A percentile compares a stretch with the other conserved stretches of the same genome.
Evolutionary conservation across 2,797 vertebrate species (phyloP).

Genomic region (Esox lucius): DNA sequence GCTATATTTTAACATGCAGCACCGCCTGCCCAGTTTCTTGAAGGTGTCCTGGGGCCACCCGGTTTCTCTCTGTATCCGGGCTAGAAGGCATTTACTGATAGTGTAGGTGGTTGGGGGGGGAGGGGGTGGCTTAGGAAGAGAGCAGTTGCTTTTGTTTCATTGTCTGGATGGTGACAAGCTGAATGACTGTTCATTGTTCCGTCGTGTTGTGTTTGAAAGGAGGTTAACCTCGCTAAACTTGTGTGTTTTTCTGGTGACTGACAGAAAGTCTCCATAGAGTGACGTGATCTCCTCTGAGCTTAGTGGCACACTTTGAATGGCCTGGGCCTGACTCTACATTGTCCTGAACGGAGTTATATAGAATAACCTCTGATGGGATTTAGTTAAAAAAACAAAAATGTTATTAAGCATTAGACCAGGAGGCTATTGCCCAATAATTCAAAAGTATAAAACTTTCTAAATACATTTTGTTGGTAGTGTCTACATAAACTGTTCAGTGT

Average conservation of each 20-base stretch:
- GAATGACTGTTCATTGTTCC: conserved; percentile 15
- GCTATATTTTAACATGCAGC: conserved; percentile 20
- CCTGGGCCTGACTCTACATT: not conserved
- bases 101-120: not conserved
- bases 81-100: conserved; percentile 1
- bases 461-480: no score
- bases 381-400: no score
- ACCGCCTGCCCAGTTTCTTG: not conserved
- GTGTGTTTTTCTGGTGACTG: not conserved
- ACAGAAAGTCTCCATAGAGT: not conserved
- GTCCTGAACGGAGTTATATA: not conserved
- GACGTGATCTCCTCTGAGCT: not conserved
- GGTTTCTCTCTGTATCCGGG: not conserved
- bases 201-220: conserved; percentile 7
- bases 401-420: no score
- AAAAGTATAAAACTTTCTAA: no score
- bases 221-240: not conserved
- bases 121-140: not conserved
- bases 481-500: no score
- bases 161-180: not conserved
- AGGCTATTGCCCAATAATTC: no score
- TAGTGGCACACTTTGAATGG: not conserved
- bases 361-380: not conserved
- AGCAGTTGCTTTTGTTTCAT: conserved; percentile 5
- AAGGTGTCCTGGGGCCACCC: not conserved